These are phyloP conservation scores for Epistrophella euchroma DNA, from an alignment of 2,888 invertebrate species.

Conservation along the genomic window DNA sequence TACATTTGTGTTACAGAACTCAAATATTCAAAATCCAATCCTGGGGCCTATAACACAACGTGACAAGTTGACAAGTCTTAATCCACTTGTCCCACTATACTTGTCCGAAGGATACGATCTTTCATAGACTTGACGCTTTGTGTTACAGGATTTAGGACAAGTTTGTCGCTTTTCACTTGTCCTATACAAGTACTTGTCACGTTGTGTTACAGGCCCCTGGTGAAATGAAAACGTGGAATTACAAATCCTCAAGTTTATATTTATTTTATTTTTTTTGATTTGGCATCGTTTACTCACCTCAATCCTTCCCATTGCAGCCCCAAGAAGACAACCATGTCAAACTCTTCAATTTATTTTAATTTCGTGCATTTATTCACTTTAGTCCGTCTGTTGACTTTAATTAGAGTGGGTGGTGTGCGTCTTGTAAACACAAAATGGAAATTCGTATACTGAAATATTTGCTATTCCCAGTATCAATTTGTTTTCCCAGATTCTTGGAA, in stretches of 20 bases:
- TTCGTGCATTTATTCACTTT: slow-evolving; percentile 75
- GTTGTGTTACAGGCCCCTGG: too few species aligned
- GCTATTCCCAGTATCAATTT: slow-evolving; percentile 15
- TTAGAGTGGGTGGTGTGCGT: slow-evolving; percentile 70
- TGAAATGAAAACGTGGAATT: slow-evolving; percentile 11
- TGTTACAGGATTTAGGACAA: too few species aligned
- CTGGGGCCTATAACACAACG: too few species aligned
- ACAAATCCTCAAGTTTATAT: slow-evolving; percentile 52
- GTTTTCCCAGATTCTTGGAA: slow-evolving; percentile 19
- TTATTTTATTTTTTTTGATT: slow-evolving; percentile 13
- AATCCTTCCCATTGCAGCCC: background rate
- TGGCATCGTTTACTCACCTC: background rate
- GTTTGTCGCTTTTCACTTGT: too few species aligned
- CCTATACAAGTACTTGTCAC: too few species aligned
- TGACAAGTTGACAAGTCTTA: too few species aligned
- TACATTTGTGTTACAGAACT: too few species aligned
- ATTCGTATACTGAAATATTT: slow-evolving; percentile 38
- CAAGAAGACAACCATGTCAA: slow-evolving; percentile 30
- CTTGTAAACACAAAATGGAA: slow-evolving; percentile 47
- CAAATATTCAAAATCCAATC: too few species aligned
- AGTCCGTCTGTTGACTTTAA: slow-evolving; percentile 74
- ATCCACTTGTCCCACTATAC: too few species aligned
- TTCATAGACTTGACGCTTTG: too few species aligned
- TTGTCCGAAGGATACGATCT: too few species aligned
- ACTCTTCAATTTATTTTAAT: slow-evolving; percentile 75